Evolutionary conservation across 1,140 invertebrate species (phyloP), one percentile per base, ranked within the genome.

Genomic region (Gryon sp.): DNA sequence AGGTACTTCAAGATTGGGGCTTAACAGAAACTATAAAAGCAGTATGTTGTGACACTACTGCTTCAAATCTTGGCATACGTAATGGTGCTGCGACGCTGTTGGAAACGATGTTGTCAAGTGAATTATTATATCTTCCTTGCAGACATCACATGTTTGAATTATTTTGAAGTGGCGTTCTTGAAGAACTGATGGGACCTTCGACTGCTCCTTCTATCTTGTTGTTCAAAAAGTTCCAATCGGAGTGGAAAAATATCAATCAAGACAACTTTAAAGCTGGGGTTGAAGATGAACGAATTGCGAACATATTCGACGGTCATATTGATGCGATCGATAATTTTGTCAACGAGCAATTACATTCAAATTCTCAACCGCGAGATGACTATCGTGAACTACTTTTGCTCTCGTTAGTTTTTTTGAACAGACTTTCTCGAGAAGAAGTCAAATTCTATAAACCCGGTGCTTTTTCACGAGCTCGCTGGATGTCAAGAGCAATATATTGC

Each of bases 401-500:
- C 2, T 65, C 20, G 15, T 69, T 73, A 11, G 60, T 79, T 36
- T 79, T 77, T 53, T 36, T 82, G 8, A 73, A 65, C 52, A 40
- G 36, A 15, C 38, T 16, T 26, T n/a, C 52, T 4, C 15, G 18
- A 1, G n/a, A 84, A 63, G 48, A 40, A 40, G 22, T 40, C 0
- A 55, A 55, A 26, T 55, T 55, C 40, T 40, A 55, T 11, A 40
- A 76, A 62, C 57, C 59, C 7, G 72, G 76, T 38, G 69, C 80
- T 28, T 57, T 85, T 69, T 69, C 80, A 63, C 72, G 80, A 50
- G 79, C 83, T 32, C 36, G 84, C 16, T 86, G 82, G 82, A 85
- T 86, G 82, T 77, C 83, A 73, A 87, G 80, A 78, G 80, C 80
- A 14, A 73, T 86, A 16, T 85, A 85, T 63, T 81, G 40, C 53